These are phyloP conservation scores for Pseudococcus jackbeardsleyi DNA, from an alignment of 2,888 invertebrate species.

Conservation along the genomic window DNA sequence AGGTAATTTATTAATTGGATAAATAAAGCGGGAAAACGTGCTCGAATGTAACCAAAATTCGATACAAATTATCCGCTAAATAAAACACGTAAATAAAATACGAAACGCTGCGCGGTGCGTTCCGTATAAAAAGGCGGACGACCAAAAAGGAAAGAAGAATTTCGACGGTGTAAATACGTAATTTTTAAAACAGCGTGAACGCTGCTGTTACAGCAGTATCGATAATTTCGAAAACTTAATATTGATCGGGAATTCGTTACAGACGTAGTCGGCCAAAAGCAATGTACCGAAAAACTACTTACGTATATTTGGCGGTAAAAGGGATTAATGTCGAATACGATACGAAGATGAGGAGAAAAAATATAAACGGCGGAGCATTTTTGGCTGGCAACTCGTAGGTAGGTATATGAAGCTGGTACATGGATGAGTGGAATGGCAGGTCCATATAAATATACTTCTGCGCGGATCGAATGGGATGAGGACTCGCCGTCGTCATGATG, in stretches of 20 bases:
- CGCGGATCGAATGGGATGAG: background rate
- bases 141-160: background rate
- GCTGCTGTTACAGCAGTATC: background rate
- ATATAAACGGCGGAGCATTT: background rate
- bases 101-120: background rate
- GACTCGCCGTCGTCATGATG: background rate
- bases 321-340: background rate
- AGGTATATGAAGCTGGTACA: background rate
- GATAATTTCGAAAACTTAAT: conserved; percentile 41
- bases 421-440: background rate
- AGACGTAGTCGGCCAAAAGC: background rate
- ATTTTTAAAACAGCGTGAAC: conserved; percentile 27
- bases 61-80: conserved; percentile 54
- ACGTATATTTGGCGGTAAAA: background rate
- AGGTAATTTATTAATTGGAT: conserved; percentile 45
- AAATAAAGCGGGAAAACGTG: conserved; percentile 48
- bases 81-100: conserved; percentile 50
- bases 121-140: background rate
- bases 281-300: conserved; percentile 9
- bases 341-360: background rate
- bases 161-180: conserved; percentile 21
- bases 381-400: background rate
- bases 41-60: conserved; percentile 48
- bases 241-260: conserved; percentile 33
- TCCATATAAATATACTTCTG: background rate